Evolutionary conservation across 2,113 vertebrate genomes (phyloP).

Genomic region (Pollimyrus isidori): DNA sequence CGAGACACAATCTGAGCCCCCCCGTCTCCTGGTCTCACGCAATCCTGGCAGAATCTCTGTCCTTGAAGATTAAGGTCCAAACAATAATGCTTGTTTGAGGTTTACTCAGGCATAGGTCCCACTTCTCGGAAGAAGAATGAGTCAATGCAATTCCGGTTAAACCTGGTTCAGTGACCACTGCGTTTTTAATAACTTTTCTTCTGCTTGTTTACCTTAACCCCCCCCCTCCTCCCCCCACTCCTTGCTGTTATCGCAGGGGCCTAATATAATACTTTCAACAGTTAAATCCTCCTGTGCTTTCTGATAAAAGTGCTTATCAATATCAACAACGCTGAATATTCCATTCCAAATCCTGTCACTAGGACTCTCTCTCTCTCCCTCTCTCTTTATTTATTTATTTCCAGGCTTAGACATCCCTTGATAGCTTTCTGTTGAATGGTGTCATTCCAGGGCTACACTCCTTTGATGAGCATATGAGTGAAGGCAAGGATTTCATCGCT

Average conservation of each 20-base stretch:
- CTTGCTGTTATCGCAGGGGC: background rate
- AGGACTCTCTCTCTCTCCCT: background rate
- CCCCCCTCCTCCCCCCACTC: background rate
- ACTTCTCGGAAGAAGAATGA: background rate
- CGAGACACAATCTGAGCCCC: background rate
- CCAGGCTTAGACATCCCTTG: background rate
- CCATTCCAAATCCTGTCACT: background rate
- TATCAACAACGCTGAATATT: conserved; percentile 1
- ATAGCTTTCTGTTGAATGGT: background rate
- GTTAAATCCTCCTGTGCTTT: background rate
- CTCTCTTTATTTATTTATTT: too few species aligned
- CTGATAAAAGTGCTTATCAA: background rate
- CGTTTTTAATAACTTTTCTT: background rate
- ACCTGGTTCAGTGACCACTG: background rate
- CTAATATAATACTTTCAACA: background rate
- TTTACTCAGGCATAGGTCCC: background rate
- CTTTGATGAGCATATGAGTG: background rate
- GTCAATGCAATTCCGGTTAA: background rate
- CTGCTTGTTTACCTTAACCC: background rate
- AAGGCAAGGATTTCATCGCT: background rate
- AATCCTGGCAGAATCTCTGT: background rate
- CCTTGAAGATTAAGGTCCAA: background rate
- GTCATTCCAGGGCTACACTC: background rate
- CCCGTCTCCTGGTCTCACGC: background rate
- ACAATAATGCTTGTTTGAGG: background rate